Base-by-base conservation (phyloP, 2,888 invertebrate genomes). In the Cryptocephalus primarius region DNA sequence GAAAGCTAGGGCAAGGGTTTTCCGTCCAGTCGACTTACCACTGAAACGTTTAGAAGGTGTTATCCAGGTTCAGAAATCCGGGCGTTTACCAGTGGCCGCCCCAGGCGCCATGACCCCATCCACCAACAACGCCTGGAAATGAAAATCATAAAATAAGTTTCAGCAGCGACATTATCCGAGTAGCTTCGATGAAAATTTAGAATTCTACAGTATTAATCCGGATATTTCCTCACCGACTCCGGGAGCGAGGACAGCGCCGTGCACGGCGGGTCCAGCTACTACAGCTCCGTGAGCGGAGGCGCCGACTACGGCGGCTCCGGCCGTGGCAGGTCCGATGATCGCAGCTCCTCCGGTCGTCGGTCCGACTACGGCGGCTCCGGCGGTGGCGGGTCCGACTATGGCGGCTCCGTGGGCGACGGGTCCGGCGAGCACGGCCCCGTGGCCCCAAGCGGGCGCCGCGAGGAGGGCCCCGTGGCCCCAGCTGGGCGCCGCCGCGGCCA, bases 301-400 rank as follows among this genome's bases (percentile, higher is more conserved):
- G 49, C 55, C 57, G 32, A 55, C 49, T 39, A 58, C 39, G 14
- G 56, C 43, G 32, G 55, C 52, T 9, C 41, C 50, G 33, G 48
- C 49, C 13, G 52, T 47, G 32, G 44, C 47, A 3, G 55, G 58
- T 48, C 56, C 56, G 31, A 47, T 49, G 36, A 48, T 11, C 9
- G 42, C 32, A 0, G 48, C 50, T 42, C 44, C 46, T 14, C 33
- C 32, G 42, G 31, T 22, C 9, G 32, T 31, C 13, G 42, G 42
- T 45, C 51, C 51, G 22, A 46, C 48, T 9, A 51, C 39, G 8
- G 48, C 46, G 9, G 51, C 52, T 39, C 47, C 51, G 22, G 41
- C 46, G 33, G 46, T 39, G 8, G 42, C 48, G 8, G 55, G 55
- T 40, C 55, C 55, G 10, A 50, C 53, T 4, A 56, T 39, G 11